These are phyloP conservation scores for Ormia ochracea DNA, from an alignment of 2,888 invertebrate species.

Conservation along the genomic window DNA sequence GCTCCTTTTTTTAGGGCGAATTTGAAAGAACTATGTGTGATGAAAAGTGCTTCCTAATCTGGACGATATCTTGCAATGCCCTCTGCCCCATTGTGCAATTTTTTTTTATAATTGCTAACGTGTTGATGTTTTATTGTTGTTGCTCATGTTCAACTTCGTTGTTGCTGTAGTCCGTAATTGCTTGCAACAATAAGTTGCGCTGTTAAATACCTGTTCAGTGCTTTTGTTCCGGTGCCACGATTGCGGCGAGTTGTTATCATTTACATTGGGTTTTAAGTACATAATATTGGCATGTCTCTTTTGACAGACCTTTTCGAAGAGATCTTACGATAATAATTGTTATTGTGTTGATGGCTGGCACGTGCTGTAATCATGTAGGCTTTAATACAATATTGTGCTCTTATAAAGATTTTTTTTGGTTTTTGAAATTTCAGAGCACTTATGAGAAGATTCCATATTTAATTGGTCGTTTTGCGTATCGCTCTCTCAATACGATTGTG, in stretches of 20 bases:
- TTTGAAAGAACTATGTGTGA: no score
- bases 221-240: not conserved
- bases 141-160: conserved; percentile 28
- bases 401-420: not conserved
- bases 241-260: not conserved
- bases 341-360: conserved; percentile 41
- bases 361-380: conserved; percentile 48
- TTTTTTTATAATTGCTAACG: conserved; percentile 38
- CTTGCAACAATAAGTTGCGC: conserved; percentile 55
- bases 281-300: not conserved
- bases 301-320: conserved; percentile 12
- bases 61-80: no score
- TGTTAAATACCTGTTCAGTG: conserved; percentile 40
- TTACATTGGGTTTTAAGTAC: conserved; percentile 3
- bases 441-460: no score
- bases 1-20: no score
- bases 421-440: not conserved
- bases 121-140: conserved; percentile 30
- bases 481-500: no score
- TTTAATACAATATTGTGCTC: not conserved
- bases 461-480: no score
- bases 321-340: conserved; percentile 37
- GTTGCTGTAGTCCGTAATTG: conserved; percentile 46
- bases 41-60: no score
- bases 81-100: no score